Base-by-base conservation (phyloP, 1,140 invertebrate genomes). In the Leptopilina clavipes region DNA sequence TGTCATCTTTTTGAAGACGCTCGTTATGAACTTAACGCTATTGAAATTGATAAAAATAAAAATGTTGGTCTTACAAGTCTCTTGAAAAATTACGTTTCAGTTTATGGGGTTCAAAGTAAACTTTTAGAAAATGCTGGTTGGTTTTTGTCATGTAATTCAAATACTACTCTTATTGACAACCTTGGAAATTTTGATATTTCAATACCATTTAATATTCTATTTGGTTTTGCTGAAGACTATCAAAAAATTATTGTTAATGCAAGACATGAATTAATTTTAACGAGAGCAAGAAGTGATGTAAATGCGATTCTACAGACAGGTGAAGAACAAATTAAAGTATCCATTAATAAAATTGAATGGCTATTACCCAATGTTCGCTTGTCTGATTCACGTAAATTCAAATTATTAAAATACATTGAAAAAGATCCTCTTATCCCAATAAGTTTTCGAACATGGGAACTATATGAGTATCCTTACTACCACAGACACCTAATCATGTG, bases 371-470 rank as follows among this genome's bases (percentile, higher is more conserved):
- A 83, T 54, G 59, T 85, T 0, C 70, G 11, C 31, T 44, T 80
- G 3, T 70, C 75, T 17, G 81, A 84, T 77, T 18, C 22, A 10
- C 44, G 40, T 6, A 83, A 82, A 78, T 78, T 82, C 40, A 37
- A 77, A 43, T 48, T 83, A 9, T 54, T 85, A 2, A 81, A 81
- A 37, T 72, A 72, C 59, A 78, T 86, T 54, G 76, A 82, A 70
- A 84, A 73, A 73, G 79, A 85, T 73, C 22, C 56, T 78, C 56
- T 77, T 5, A 80, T 86, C 45, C 19, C 71, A 17, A 83, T 89
- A 9, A 79, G 84, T 52, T 88, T 88, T 78, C 77, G 85, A 40
- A 81, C 48, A 6, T 87, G 85, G 87, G 82, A 89, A 59, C n/a
- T 88, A 12, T 83, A 86, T 78, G 84, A 89, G 71, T 87, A 85